Base-by-base conservation (phyloP, 1,140 invertebrate genomes). In the Myzus persicae region DNA sequence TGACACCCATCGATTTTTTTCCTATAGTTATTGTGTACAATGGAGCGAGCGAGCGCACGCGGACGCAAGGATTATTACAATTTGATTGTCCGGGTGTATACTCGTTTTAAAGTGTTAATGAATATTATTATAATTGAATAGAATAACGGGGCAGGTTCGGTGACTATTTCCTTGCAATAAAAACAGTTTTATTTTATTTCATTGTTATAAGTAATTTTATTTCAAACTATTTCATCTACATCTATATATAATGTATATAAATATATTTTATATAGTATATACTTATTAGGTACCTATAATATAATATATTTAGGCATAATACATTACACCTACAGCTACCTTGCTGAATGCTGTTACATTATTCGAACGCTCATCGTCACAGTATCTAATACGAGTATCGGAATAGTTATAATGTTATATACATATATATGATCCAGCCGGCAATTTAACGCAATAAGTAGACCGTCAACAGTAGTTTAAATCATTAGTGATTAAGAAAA, bases 101-200 rank as follows among this genome's bases (percentile, higher is more conserved):
- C 46, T 26, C 31, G 31, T 85, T 85, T 36, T 36, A 54, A 31
- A 54, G 36, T 51, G 46, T 89, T 54, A 89, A 89, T 89, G 20
- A 51, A 89, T 87, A 76, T 76, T 76, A 76, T 76, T 51, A 89
- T 38, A 38, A 54, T 51, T 54, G 48, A 54, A 89, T 54, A 24
- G 87, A 89, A 89, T 89, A 89, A 89, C 87, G 87, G 87, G n/a
- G 46, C 36, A 54, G 46, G 87, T 22, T 26, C 36, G 46, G 8
- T 89, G 87, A 89, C 36, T 11, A 89, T 54, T 36, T 89, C n/a
- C 48, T 89, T 24, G 48, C n/a, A 24, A 51, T 89, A 38, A 89
- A 89, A 89, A 51, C 18, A n/a, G 46, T 85, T 85, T 87, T 46
- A 76, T 89, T 89, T 38, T 8, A 54, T 89, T 89, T 89, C 31